These are phyloP conservation scores for Drosophila hydei DNA, from an alignment of 1,140 invertebrate species.

Conservation along the genomic window DNA sequence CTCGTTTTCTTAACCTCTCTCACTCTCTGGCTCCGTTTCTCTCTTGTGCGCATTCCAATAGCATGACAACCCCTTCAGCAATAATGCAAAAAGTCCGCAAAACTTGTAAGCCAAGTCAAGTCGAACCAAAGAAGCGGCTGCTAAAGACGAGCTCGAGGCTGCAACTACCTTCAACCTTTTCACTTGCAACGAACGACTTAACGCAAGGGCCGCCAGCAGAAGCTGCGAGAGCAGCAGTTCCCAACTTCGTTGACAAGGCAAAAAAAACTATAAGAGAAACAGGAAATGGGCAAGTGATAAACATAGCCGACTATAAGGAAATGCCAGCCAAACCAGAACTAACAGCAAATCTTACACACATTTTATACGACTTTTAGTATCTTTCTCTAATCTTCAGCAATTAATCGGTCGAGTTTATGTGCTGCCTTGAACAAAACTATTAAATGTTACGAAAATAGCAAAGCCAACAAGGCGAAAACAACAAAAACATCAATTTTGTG, in stretches of 20 bases:
- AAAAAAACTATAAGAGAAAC: neutral
- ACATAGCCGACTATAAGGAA: slow-evolving; percentile 11
- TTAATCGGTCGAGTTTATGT: slow-evolving; percentile 64
- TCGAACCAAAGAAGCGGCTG: slow-evolving; percentile 35
- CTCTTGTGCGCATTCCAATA: slow-evolving; percentile 59
- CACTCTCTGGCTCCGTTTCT: slow-evolving; percentile 6
- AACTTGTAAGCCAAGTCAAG: slow-evolving; percentile 66
- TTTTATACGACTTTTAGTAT: slow-evolving; percentile 13
- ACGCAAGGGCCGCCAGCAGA: slow-evolving; percentile 1
- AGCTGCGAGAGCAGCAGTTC: neutral
- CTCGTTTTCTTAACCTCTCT: slow-evolving; percentile 50
- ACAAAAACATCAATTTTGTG: slow-evolving; percentile 44
- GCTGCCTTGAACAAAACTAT: slow-evolving; percentile 37
- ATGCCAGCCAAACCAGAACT: slow-evolving; percentile 1
- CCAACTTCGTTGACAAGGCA: slow-evolving; percentile 1
- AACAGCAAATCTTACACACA: slow-evolving; percentile 9
- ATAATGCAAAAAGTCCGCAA: slow-evolving; percentile 49
- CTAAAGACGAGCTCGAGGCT: slow-evolving; percentile 3
- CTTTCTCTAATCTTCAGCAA: slow-evolving; percentile 47
- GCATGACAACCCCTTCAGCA: slow-evolving; percentile 67
- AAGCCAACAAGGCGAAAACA: slow-evolving; percentile 28
- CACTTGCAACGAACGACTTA: slow-evolving; percentile 47
- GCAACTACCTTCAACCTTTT: slow-evolving; percentile 73
- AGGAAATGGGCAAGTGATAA: slow-evolving; percentile 17
- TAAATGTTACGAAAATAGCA: slow-evolving; percentile 24